Evolutionary conservation across 2,888 invertebrate genomes (phyloP), one percentile per base, ranked within the genome.

Genomic region (Acanthacorydalis orientalis): DNA sequence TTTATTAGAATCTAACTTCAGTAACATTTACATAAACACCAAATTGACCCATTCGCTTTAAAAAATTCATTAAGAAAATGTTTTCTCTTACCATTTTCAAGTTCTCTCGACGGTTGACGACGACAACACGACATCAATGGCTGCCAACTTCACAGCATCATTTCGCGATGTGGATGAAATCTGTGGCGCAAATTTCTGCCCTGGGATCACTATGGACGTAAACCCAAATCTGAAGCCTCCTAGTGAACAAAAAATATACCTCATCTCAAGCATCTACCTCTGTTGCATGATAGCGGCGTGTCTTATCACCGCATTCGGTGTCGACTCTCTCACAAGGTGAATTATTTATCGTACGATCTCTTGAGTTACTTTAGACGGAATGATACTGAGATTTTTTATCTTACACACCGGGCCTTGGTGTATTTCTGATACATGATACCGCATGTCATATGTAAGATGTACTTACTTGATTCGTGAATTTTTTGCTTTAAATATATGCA

Each of bases 181-280:
- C 9, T 87, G 87, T 56, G 87, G 86, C 0, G 80, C 80, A 4
- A 79, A 80, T 59, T 87, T 84, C 59, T 84, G 86, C 57, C 75
- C 76, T 0, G 75, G 74, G 16, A 63, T 73, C 1, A 57, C 61
- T 6, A 69, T 69, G 11, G 68, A 70, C 65, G 71, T 67, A 4
- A 82, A 83, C 60, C 73, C 77, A 0, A 84, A 84, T 60, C 64
- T 89, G 46, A 69, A 74, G 49, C 79, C 81, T 9, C 90, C 90
- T 0, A 74, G 81, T 1, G 65, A 75, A 0, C 66, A 74, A 39
- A 81, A 87, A 68, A 82, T 90, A 49, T 80, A 84, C 58, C 68
- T 83, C 48, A 79, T 91, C 51, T 77, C 83, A 8, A 83, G 85
- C 11, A 83, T 89, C 51, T 92, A 86, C 64, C 67, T 91, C 7